These are phyloP conservation scores for Vulpes lagopus DNA, from an alignment of 2,113 vertebrate genomes.

Conservation along the genomic window DNA sequence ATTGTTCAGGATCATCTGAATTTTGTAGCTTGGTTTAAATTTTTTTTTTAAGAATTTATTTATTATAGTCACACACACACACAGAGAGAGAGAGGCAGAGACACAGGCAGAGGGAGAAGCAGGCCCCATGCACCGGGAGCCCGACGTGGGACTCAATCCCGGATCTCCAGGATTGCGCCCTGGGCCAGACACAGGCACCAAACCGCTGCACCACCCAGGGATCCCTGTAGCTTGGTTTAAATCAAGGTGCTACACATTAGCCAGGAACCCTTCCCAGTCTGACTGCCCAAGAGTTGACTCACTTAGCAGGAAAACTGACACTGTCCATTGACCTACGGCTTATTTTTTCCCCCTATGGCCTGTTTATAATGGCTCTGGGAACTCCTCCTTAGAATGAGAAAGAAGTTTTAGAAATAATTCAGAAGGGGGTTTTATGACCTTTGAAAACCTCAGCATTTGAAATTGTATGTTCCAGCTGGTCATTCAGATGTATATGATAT, in stretches of 20 bases:
- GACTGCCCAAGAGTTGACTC: neutral
- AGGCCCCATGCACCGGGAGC: too few species aligned
- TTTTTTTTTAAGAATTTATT: too few species aligned
- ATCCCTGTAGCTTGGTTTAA: neutral
- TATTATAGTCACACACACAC: too few species aligned
- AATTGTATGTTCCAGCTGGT: neutral
- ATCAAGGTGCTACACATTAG: neutral
- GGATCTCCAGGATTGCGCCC: too few species aligned
- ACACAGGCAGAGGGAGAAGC: too few species aligned
- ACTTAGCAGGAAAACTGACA: neutral
- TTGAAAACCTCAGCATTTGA: neutral
- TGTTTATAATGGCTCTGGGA: neutral
- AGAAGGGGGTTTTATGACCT: neutral
- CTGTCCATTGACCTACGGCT: neutral
- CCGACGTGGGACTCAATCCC: too few species aligned
- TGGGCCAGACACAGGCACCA: too few species aligned
- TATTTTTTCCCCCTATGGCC: neutral
- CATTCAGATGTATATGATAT: neutral
- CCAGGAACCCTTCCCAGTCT: neutral
- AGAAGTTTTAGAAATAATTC: neutral
- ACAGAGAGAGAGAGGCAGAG: too few species aligned
- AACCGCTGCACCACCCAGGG: too few species aligned
- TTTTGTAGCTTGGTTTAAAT: neutral
- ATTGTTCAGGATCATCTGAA: neutral
- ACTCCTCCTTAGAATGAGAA: neutral